Evolutionary conservation across 2,113 vertebrate genomes (phyloP).

Genomic region (Podarcis muralis): DNA sequence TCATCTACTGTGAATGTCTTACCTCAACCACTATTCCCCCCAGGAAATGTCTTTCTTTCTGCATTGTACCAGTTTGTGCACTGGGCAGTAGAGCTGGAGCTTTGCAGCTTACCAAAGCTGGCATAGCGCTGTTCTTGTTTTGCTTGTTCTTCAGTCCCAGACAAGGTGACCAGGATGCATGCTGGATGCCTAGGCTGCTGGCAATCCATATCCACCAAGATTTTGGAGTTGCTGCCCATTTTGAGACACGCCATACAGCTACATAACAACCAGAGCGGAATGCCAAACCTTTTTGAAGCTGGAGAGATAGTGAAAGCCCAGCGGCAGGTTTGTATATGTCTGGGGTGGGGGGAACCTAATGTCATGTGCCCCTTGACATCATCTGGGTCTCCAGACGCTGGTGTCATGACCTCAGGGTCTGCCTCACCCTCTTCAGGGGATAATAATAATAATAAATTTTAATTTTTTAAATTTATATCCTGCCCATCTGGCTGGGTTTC

Average conservation of each 20-base stretch:
- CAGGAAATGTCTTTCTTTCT: not conserved
- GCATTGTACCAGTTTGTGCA: not conserved
- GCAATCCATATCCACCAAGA: constrained; percentile 55
- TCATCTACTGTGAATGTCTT: not conserved
- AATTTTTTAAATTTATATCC: no score
- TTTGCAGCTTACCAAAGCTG: not conserved
- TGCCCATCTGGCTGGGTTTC: no score
- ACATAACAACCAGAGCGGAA: constrained; percentile 75
- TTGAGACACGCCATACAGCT: constrained; percentile 70
- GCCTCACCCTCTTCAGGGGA: no score
- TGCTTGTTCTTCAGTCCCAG: constrained; percentile 60
- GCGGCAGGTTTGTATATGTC: constrained; percentile 82
- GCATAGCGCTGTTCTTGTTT: not conserved
- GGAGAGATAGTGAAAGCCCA: constrained; percentile 67
- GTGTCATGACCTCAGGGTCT: no score
- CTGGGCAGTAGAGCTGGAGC: not conserved
- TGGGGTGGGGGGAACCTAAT: not conserved
- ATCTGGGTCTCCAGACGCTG: no score
- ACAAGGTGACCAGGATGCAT: constrained; percentile 1
- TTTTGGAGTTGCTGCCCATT: constrained; percentile 73
- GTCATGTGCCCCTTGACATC: no score
- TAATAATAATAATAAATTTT: no score
- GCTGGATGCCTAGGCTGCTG: constrained; percentile 80
- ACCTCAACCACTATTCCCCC: not conserved
- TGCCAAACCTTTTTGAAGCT: constrained; percentile 75